These are phyloP conservation scores for Artibeus lituratus DNA, from an alignment of 2,797 vertebrate genomes.

Conservation along the genomic window DNA sequence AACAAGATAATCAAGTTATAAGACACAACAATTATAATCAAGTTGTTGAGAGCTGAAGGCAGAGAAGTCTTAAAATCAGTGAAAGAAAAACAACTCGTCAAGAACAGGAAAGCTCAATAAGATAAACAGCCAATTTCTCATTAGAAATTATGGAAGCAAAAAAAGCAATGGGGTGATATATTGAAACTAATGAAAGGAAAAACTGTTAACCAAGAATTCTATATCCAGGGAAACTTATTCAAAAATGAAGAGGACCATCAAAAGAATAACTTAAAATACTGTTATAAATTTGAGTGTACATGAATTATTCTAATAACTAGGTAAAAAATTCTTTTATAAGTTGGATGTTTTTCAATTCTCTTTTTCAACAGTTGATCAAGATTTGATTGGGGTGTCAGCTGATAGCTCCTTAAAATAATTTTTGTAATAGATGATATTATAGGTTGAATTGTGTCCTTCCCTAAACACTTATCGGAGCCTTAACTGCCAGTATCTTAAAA, in stretches of 20 bases:
- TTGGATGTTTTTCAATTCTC: not conserved
- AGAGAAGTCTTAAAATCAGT: not conserved
- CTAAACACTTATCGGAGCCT: not conserved
- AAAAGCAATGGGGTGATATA: not conserved
- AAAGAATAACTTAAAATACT: not conserved
- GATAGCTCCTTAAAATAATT: not conserved
- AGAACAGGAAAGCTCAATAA: not conserved
- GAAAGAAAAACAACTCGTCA: not conserved
- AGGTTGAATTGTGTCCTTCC: not conserved
- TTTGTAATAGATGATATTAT: not conserved
- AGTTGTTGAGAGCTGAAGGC: not conserved
- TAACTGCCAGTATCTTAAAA: not conserved
- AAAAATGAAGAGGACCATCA: not conserved
- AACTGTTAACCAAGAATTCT: not conserved
- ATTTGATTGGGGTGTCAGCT: not conserved
- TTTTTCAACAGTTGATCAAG: not conserved
- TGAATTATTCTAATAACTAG: not conserved
- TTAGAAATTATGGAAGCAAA: not conserved
- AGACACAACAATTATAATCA: constrained; percentile 1
- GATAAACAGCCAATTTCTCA: not conserved
- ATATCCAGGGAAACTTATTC: not conserved
- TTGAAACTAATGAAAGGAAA: not conserved
- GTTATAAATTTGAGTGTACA: not conserved
- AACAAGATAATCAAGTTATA: no score
- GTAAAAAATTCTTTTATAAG: not conserved